Base-by-base conservation (phyloP, 2,888 invertebrate species). In the Phyllotreta cruciferae region DNA sequence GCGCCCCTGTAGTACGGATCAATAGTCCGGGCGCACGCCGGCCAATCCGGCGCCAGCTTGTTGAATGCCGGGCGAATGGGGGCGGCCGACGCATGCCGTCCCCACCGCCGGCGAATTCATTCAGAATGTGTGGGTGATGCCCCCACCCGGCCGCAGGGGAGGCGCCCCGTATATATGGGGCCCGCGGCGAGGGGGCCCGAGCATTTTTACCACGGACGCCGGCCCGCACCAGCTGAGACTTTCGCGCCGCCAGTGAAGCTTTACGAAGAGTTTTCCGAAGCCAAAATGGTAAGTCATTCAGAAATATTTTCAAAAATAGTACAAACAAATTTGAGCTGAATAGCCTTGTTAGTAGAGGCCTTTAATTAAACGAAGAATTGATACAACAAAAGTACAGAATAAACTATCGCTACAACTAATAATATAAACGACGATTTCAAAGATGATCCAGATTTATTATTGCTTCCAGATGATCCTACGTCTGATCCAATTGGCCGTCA, bases 81-180 rank as follows among this genome's bases (percentile, higher is more conserved):
- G 62, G 58, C 56, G 64, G 68, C 65, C 77, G 78, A 73, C 77
- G 78, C 79, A 78, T 69, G 71, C 75, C 74, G 71, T 24, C 78
- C 79, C 79, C 78, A 76, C 77, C 72, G 74, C 75, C 71, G 60
- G 62, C 68, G 71, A 80, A 83, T 87, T 88, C 88, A 88, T 88
- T 87, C 85, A 88, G 86, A 85, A 84, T 85, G 87, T 86, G 87
- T 87, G 84, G 87, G 87, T 85, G 86, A 50, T 64, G 34, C 69
- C 61, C 69, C 62, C 60, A 60, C 69, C 67, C 72, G 64, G 65
- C 63, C 61, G 61, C 81, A 80, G 80, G 82, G 77, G 79, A 78
- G 72, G 68, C 54, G 56, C 64, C 69, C 70, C 73, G 77, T 80
- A 81, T 81, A 81, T 72, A 80, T 80, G 79, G 71, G 70, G 73